Conservation (phyloP, 2,797 vertebrate species). For the Darevskia mixta region DNA sequence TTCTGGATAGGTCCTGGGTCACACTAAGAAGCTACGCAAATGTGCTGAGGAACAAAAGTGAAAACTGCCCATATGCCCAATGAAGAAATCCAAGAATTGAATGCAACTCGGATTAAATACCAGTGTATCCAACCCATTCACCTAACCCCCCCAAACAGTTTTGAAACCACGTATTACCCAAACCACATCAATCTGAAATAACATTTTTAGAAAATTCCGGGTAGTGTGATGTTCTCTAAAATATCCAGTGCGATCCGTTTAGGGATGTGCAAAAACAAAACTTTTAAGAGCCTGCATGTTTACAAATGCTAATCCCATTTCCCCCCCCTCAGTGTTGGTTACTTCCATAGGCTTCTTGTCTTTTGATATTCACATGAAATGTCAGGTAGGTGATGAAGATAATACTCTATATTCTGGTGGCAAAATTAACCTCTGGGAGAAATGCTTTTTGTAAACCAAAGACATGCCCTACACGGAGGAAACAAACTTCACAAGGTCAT, state of each 20-base stretch:
- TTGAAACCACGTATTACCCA: neutral
- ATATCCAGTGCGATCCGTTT: neutral
- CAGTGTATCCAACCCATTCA: no score
- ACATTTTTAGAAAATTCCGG: no score
- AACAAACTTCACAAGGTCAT: slow-evolving; percentile 13
- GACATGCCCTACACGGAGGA: neutral
- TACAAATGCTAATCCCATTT: slow-evolving; percentile 2
- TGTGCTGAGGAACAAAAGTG: no score
- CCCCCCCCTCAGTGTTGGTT: neutral
- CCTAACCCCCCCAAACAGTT: neutral
- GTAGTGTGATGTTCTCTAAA: neutral
- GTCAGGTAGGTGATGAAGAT: neutral
- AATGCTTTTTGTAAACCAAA: neutral
- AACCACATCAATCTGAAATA: neutral
- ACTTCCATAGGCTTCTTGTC: neutral
- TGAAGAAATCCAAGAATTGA: no score
- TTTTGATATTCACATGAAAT: neutral
- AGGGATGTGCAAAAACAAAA: neutral
- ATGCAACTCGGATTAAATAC: no score
- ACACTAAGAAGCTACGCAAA: no score
- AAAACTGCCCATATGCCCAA: no score
- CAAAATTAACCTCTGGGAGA: neutral
- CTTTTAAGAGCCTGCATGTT: neutral
- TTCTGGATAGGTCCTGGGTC: no score
- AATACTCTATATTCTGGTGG: neutral